Evolutionary conservation across 2,797 vertebrate genomes (phyloP).

Genomic region (Sebastes alutus): DNA sequence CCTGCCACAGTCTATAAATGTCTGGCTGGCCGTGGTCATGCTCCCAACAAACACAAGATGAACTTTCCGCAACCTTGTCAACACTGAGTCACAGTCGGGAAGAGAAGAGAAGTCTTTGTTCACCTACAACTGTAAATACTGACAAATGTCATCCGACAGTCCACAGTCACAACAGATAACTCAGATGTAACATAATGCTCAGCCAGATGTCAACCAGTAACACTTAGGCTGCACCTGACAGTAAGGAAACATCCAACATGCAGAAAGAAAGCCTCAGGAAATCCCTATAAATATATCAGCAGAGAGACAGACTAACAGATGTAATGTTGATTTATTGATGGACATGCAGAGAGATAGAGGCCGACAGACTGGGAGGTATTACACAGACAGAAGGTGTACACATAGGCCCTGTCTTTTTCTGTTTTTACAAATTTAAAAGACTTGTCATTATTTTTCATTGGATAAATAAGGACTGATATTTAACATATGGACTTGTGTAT

Average conservation of each 20-base stretch:
- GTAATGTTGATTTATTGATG: constrained; percentile 48
- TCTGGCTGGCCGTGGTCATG: constrained; percentile 29
- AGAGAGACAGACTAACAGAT: constrained; percentile 33
- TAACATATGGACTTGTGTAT: neutral
- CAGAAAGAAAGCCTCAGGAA: constrained; percentile 50
- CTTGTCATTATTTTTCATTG: neutral
- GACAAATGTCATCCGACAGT: constrained; percentile 74
- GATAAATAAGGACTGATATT: neutral
- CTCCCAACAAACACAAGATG: constrained; percentile 57
- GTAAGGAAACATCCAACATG: constrained; percentile 29
- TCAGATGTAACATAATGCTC: constrained; percentile 28
- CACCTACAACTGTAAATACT: constrained; percentile 58
- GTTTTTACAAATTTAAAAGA: neutral
- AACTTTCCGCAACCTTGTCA: constrained; percentile 65
- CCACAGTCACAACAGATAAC: constrained; percentile 62
- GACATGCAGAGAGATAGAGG: constrained; percentile 30
- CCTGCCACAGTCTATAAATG: constrained; percentile 50
- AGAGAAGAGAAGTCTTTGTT: constrained; percentile 48
- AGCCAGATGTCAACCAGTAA: constrained; percentile 55
- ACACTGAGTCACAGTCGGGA: constrained; percentile 33
- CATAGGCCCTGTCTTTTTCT: neutral
- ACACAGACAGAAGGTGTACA: neutral
- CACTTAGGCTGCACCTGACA: constrained; percentile 58
- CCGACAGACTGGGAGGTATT: constrained; percentile 11
- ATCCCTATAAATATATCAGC: constrained; percentile 52